Percentiles rank a stretch among this genome's conserved stretches.
phyloP scores from a whole-genome alignment of 1,140 invertebrate species.

The Neelides sp. region DNA sequence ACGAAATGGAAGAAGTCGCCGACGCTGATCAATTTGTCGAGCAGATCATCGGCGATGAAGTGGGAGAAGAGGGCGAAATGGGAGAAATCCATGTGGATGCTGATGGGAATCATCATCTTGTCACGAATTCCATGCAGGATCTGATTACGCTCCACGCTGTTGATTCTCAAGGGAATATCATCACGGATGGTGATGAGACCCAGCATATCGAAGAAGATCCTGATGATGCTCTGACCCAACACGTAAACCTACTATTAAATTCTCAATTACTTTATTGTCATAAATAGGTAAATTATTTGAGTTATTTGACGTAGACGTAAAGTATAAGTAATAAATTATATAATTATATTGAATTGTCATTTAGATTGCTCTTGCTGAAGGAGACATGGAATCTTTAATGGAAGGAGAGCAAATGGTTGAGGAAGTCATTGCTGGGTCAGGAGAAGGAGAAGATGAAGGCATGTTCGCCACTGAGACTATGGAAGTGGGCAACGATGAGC shows the following conservation, averaged over 20 bases:
- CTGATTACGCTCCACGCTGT: conserved; percentile 25
- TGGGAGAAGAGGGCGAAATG: background rate
- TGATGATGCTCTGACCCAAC: background rate
- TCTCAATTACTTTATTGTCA: background rate
- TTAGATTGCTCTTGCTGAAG: background rate
- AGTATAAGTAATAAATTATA: conserved; percentile 12
- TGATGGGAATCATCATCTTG: conserved; percentile 15
- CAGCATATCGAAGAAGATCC: background rate
- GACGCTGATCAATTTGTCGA: conserved; percentile 18
- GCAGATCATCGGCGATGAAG: conserved; percentile 15
- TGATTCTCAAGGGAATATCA: conserved; percentile 25
- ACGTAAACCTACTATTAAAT: conserved; percentile 1
- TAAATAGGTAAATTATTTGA: background rate
- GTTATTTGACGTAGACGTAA: conserved; percentile 5
- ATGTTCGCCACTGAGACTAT: conserved; percentile 6
- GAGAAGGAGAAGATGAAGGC: conserved; percentile 18
- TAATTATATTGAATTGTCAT: background rate
- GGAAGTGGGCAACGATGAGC: conserved; percentile 5
- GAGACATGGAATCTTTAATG: conserved; percentile 21
- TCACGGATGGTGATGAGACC: conserved; percentile 5
- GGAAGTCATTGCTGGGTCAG: conserved; percentile 20
- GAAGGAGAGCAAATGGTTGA: conserved; percentile 25
- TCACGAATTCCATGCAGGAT: conserved; percentile 20
- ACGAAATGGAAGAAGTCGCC: conserved; percentile 10
- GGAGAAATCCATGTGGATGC: conserved; percentile 10